A percentile compares a stretch with the other conserved stretches of the same genome.
These are phyloP conservation scores for Corbicula japonica DNA, from an alignment of 2,888 invertebrate genomes.

Conservation along the genomic window DNA sequence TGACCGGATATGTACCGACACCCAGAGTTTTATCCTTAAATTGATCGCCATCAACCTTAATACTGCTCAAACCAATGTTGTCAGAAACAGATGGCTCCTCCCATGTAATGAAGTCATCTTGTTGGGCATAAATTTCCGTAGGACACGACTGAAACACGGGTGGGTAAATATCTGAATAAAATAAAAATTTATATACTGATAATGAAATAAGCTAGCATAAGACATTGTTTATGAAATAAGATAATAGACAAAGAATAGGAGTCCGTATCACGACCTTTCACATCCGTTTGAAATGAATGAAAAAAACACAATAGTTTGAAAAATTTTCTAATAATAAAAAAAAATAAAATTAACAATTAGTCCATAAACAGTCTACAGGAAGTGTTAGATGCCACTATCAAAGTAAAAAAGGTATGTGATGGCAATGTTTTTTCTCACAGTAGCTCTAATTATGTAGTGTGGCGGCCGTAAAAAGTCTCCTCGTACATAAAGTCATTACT, in stretches of 20 bases:
- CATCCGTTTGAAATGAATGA: background rate
- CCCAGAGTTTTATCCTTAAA: slow-evolving; percentile 8
- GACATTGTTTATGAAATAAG: background rate
- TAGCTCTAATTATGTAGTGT: no score
- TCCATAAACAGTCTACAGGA: no score
- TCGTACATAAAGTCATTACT: no score
- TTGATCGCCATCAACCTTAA: slow-evolving; percentile 29
- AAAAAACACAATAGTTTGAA: no score
- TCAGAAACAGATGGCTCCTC: slow-evolving; percentile 50
- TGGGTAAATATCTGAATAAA: slow-evolving; percentile 47
- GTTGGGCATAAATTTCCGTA: slow-evolving; percentile 33
- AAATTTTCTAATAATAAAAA: no score
- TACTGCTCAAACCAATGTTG: slow-evolving; percentile 60
- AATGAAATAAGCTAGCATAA: background rate
- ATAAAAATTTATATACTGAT: no score
- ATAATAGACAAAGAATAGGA: no score
- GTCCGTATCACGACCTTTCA: background rate
- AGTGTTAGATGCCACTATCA: no score
- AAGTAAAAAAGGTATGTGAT: no score
- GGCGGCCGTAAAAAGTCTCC: no score
- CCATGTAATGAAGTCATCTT: slow-evolving; percentile 49
- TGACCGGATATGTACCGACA: slow-evolving; percentile 47
- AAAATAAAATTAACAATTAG: no score
- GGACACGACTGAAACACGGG: slow-evolving; percentile 62
- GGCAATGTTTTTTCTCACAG: no score